These are phyloP conservation scores for Pangasianodon gigas DNA, from an alignment of 2,113 vertebrate genomes.

Conservation along the genomic window DNA sequence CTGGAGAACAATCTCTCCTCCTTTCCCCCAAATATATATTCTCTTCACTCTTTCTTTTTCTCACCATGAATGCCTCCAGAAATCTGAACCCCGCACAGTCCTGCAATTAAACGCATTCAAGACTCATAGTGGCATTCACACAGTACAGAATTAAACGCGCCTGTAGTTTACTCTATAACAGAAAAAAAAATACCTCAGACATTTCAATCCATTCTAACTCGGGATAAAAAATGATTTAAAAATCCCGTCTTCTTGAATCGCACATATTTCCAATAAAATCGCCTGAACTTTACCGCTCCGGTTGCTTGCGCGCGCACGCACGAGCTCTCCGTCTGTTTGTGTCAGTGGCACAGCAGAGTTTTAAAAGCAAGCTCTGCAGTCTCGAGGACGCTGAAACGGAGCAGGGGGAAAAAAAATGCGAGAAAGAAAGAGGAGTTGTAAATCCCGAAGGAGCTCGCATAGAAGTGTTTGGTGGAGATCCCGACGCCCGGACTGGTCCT, in stretches of 20 bases:
- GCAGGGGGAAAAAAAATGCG: not conserved
- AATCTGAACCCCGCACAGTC: conserved; percentile 18
- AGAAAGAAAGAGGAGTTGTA: conserved; percentile 53
- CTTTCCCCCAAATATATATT: not conserved
- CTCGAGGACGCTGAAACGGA: conserved; percentile 10
- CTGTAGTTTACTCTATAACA: not conserved
- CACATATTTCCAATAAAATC: conserved; percentile 25
- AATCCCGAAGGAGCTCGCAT: conserved; percentile 61
- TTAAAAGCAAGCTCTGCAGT: conserved; percentile 46
- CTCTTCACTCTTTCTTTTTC: conserved; percentile 14
- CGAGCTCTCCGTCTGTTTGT: conserved; percentile 55
- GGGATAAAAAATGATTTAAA: conserved; percentile 3
- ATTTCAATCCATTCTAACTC: conserved; percentile 37
- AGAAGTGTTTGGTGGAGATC: conserved; percentile 47
- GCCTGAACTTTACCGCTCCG: conserved; percentile 40
- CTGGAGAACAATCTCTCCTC: conserved; percentile 55
- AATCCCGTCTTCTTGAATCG: conserved; percentile 34
- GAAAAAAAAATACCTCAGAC: not conserved
- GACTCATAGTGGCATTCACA: conserved; percentile 21
- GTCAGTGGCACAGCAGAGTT: conserved; percentile 45
- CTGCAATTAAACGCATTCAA: conserved; percentile 13
- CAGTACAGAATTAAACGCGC: not conserved
- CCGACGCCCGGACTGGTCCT: conserved; percentile 58
- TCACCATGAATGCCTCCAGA: conserved; percentile 16
- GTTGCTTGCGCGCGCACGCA: not conserved